phyloP scores from a whole-genome alignment of 2,113 vertebrate genomes.

The Oryzias javanicus region DNA sequence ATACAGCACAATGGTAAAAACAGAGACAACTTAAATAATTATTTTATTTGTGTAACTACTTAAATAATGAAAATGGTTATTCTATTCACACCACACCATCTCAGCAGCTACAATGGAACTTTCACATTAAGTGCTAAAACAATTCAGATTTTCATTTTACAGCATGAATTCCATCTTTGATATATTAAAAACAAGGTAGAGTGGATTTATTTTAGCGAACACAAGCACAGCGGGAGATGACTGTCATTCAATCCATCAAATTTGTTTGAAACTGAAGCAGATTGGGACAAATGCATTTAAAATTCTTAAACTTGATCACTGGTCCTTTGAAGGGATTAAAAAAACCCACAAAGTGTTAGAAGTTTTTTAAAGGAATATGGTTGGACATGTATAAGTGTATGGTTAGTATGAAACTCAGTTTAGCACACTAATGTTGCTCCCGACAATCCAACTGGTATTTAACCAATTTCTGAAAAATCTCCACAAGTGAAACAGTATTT shows the following conservation, averaged over 20 bases:
- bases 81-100: slow-evolving; percentile 81
- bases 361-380: slow-evolving; percentile 4
- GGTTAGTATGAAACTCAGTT: slow-evolving; percentile 11
- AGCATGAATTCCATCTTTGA: slow-evolving; percentile 75
- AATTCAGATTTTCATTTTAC: slow-evolving; percentile 76
- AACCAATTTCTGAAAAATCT: slow-evolving; percentile 14
- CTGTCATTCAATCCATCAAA: slow-evolving; percentile 23
- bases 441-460: slow-evolving; percentile 33
- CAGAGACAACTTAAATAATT: slow-evolving; percentile 84
- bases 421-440: slow-evolving; percentile 27
- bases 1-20: slow-evolving; percentile 81
- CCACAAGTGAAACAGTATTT: slow-evolving; percentile 17
- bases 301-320: slow-evolving; percentile 9
- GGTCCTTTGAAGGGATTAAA: slow-evolving; percentile 12
- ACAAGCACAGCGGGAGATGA: slow-evolving; percentile 46
- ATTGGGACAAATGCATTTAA: slow-evolving; percentile 12
- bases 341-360: not conserved
- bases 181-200: slow-evolving; percentile 59
- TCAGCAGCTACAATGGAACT: slow-evolving; percentile 82
- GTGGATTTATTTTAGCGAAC: slow-evolving; percentile 60
- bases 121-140: slow-evolving; percentile 87
- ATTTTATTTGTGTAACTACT: slow-evolving; percentile 82
- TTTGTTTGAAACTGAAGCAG: slow-evolving; percentile 17
- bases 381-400: slow-evolving; percentile 9
- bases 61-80: slow-evolving; percentile 84